These are phyloP conservation scores for Percopsis omiscomaycus DNA, from an alignment of 2,797 vertebrate species.

Conservation along the genomic window DNA sequence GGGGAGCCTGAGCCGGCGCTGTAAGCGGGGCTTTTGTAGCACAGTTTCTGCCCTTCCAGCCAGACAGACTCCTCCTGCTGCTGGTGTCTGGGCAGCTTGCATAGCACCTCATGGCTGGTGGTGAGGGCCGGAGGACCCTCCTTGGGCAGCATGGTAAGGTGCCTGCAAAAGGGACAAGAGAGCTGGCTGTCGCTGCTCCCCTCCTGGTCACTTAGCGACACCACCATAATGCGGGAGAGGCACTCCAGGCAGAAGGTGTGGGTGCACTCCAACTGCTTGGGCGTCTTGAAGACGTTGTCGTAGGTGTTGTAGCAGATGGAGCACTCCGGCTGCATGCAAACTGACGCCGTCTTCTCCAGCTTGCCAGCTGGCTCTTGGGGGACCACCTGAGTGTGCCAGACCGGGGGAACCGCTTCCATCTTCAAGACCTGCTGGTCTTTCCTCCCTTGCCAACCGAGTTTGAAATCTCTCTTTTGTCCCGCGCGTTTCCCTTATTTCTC, in stretches of 20 bases:
- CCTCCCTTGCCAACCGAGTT: neutral
- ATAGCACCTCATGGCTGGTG: constrained; percentile 86
- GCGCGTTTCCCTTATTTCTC: neutral
- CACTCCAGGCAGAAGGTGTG: constrained; percentile 97
- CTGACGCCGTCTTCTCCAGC: constrained; percentile 65
- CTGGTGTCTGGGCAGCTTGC: constrained; percentile 83
- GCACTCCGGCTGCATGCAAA: constrained; percentile 82
- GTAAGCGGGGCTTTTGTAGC: constrained; percentile 74
- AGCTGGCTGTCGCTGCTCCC: constrained; percentile 55
- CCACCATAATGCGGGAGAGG: constrained; percentile 85
- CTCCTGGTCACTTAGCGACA: constrained; percentile 66
- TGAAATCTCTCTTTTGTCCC: constrained; percentile 9
- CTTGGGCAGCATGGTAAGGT: constrained; percentile 80
- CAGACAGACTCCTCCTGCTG: constrained; percentile 84
- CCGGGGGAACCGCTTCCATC: constrained; percentile 68
- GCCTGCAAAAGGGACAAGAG: constrained; percentile 91
- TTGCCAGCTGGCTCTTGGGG: constrained; percentile 40
- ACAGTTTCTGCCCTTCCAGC: constrained; percentile 91
- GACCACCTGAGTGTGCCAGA: constrained; percentile 77
- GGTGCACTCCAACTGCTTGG: constrained; percentile 88
- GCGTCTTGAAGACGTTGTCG: constrained; percentile 95
- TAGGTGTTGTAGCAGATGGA: constrained; percentile 95
- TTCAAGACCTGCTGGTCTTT: constrained; percentile 41
- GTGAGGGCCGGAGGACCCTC: constrained; percentile 83
- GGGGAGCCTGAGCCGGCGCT: constrained; percentile 6